Evolutionary conservation across 2,113 vertebrate genomes (phyloP).

Genomic region (Erinaceus europaeus): DNA sequence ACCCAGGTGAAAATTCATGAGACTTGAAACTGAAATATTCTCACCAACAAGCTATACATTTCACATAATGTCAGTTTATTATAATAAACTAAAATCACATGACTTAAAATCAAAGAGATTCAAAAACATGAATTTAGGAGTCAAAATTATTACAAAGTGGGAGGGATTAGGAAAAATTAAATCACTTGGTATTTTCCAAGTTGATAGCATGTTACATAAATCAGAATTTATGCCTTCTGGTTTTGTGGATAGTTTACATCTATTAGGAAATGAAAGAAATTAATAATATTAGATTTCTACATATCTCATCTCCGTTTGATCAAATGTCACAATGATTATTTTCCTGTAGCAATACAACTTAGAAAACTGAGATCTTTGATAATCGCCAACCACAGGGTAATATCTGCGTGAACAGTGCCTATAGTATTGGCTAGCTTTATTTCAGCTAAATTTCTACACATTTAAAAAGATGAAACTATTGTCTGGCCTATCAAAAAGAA

Average conservation of each 20-base stretch:
- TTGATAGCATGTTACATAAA: too few species aligned
- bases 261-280: conserved; percentile 34
- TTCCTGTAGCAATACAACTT: not conserved
- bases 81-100: not conserved
- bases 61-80: not conserved
- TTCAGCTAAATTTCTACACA: not conserved
- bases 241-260: not conserved
- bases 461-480: conserved; percentile 30
- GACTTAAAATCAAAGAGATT: conserved; percentile 14
- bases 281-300: not conserved
- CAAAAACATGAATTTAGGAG: too few species aligned
- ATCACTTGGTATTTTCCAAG: too few species aligned
- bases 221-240: not conserved
- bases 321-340: not conserved
- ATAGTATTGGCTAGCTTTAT: conserved; percentile 8
- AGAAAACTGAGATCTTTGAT: not conserved
- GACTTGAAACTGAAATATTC: not conserved
- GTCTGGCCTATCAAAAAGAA: conserved; percentile 14
- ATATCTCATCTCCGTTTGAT: not conserved
- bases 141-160: too few species aligned
- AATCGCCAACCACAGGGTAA: not conserved
- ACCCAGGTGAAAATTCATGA: not conserved
- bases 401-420: too few species aligned
- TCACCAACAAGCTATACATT: not conserved
- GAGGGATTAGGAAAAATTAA: too few species aligned